A percentile compares a stretch with the other conserved stretches of the same genome.
phyloP scores from a whole-genome alignment of 2,797 vertebrate genomes.

The Gadopsis bispinosus region DNA sequence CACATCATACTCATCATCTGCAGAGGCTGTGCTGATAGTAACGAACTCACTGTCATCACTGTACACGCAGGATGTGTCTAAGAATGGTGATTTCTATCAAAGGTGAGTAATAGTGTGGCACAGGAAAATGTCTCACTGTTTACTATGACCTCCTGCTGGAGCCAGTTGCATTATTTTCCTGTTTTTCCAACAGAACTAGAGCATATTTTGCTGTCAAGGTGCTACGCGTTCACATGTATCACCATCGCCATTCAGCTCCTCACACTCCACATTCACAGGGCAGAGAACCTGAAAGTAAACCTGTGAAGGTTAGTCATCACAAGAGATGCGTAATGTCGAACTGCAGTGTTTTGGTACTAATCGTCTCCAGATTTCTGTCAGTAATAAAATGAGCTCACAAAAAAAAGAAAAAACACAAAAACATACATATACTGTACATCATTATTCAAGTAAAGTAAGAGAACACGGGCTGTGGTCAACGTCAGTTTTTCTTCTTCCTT shows the following conservation, averaged over 20 bases:
- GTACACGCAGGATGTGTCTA: background rate
- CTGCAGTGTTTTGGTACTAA: background rate
- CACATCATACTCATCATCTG: constrained; percentile 24
- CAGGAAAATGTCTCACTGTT: constrained; percentile 17
- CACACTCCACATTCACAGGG: background rate
- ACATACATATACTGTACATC: too few species aligned
- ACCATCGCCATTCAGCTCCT: background rate
- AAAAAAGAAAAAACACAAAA: background rate
- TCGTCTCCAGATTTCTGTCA: constrained; percentile 2
- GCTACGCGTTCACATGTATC: background rate
- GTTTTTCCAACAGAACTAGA: constrained; percentile 27
- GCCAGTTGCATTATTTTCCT: constrained; percentile 11
- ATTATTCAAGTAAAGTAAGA: background rate
- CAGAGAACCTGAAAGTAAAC: background rate
- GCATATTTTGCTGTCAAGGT: background rate
- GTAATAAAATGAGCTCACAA: background rate
- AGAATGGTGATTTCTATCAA: background rate
- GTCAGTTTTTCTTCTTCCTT: background rate
- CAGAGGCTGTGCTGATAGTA: constrained; percentile 17
- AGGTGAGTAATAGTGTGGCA: background rate
- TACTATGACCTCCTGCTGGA: constrained; percentile 27
- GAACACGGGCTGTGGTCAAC: background rate
- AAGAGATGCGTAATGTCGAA: background rate
- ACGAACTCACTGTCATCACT: background rate
- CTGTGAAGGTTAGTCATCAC: background rate